A percentile compares a stretch with the other conserved stretches of the same genome.
These are phyloP conservation scores for Hermaeophaga mercurialis DNA, from an alignment of 2,888 invertebrate species.

Conservation along the genomic window DNA sequence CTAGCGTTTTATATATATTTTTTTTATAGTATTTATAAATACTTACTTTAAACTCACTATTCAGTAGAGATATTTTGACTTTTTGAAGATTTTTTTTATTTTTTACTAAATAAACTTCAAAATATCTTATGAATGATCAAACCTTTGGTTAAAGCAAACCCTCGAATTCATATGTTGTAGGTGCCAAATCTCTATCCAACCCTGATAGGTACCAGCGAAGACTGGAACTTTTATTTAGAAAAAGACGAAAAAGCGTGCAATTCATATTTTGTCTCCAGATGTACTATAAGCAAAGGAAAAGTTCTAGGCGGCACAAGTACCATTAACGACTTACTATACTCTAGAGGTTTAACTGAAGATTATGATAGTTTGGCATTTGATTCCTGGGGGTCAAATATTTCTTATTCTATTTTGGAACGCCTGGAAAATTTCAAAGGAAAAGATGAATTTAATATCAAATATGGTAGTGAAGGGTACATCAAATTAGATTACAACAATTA, in stretches of 20 bases:
- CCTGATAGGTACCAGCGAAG: slow-evolving; percentile 47
- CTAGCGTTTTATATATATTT: no score
- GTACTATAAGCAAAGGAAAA: slow-evolving; percentile 59
- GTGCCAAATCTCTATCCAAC: slow-evolving; percentile 41
- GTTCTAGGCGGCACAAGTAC: slow-evolving; percentile 59
- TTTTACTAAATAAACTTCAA: no score
- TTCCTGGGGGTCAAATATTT: slow-evolving; percentile 63
- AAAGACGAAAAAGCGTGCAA: slow-evolving; percentile 44
- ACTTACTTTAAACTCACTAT: neutral
- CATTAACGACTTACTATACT: slow-evolving; percentile 59
- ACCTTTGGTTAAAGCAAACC: neutral
- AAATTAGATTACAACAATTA: slow-evolving; percentile 28
- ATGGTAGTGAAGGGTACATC: slow-evolving; percentile 33
- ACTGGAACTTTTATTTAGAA: slow-evolving; percentile 47
- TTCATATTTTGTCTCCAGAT: slow-evolving; percentile 40
- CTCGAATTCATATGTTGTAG: slow-evolving; percentile 24
- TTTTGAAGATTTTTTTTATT: neutral
- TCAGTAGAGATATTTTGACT: neutral
- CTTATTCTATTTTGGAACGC: slow-evolving; percentile 79
- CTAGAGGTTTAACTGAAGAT: slow-evolving; percentile 37
- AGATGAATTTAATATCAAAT: slow-evolving; percentile 9
- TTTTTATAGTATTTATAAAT: no score
- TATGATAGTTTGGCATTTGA: slow-evolving; percentile 47
- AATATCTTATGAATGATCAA: neutral
- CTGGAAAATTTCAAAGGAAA: slow-evolving; percentile 59